phyloP scores from a whole-genome alignment of 2,113 vertebrate species.

The Cariama cristata region DNA sequence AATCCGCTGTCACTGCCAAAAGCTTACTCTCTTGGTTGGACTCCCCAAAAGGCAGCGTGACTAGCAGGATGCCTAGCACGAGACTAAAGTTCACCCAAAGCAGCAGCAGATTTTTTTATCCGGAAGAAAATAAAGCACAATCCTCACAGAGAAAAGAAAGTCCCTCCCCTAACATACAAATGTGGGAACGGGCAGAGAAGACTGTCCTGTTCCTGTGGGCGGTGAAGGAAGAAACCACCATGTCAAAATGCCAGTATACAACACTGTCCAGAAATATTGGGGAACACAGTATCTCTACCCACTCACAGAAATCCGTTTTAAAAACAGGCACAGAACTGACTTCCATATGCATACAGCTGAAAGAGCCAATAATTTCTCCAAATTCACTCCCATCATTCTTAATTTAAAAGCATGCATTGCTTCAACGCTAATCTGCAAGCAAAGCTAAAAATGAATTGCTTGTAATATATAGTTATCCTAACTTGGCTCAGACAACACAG shows the following conservation, averaged over 20 bases:
- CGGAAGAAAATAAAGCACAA: neutral
- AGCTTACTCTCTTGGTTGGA: neutral
- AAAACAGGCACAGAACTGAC: neutral
- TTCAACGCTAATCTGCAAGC: slow-evolving; percentile 38
- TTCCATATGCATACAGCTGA: neutral
- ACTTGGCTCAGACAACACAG: slow-evolving; percentile 51
- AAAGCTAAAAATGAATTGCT: slow-evolving; percentile 55
- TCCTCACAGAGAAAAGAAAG: neutral
- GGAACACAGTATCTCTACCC: neutral
- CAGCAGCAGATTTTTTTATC: neutral
- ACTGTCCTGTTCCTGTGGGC: neutral
- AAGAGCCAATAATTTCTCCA: slow-evolving; percentile 1
- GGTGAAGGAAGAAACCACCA: neutral
- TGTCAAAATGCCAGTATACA: neutral
- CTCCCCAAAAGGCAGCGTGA: neutral
- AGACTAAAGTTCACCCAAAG: neutral
- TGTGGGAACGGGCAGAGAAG: neutral
- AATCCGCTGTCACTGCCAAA: neutral
- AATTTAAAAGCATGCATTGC: slow-evolving; percentile 7
- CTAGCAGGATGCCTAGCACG: neutral
- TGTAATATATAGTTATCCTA: slow-evolving; percentile 18
- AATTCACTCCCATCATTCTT: neutral
- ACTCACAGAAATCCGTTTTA: neutral
- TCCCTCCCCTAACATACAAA: neutral
- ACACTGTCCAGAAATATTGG: neutral